Evolutionary conservation across 2,113 vertebrate species (phyloP).

Genomic region (Podiceps cristatus): DNA sequence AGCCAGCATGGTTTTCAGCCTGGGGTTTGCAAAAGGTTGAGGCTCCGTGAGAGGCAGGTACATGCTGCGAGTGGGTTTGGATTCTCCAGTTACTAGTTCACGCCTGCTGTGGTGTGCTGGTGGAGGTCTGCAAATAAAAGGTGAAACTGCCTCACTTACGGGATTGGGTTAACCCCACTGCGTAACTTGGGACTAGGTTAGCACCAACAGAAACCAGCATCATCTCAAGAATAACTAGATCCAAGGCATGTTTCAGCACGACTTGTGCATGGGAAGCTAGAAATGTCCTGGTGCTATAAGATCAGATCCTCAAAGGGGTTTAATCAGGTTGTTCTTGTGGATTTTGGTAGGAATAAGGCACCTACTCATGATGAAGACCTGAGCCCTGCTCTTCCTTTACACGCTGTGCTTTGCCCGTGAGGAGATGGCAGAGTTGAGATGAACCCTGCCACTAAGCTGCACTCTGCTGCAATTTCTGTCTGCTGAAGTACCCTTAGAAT

Average conservation of each 20-base stretch:
- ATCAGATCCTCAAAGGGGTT: not conserved
- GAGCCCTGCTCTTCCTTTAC: not conserved
- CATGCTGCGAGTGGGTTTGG: not conserved
- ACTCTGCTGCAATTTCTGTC: not conserved
- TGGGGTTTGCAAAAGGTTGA: not conserved
- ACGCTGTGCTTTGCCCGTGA: accelerated
- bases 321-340: not conserved
- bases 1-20: not conserved
- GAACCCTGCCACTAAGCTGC: not conserved
- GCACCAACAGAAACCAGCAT: not conserved
- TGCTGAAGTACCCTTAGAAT: not conserved
- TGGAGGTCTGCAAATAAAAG: not conserved
- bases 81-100: not conserved
- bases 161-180: too few relatives aligned
- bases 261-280: not conserved
- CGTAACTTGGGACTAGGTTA: not conserved
- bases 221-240: not conserved
- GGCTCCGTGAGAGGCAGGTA: not conserved
- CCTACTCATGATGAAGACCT: not conserved
- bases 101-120: not conserved
- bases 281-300: not conserved
- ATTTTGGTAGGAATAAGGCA: not conserved
- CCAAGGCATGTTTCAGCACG: not conserved
- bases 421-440: not conserved
- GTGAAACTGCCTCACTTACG: not conserved